Evolutionary conservation across 2,888 invertebrate genomes (phyloP).

Genomic region (Lepeophtheirus nordmannii): DNA sequence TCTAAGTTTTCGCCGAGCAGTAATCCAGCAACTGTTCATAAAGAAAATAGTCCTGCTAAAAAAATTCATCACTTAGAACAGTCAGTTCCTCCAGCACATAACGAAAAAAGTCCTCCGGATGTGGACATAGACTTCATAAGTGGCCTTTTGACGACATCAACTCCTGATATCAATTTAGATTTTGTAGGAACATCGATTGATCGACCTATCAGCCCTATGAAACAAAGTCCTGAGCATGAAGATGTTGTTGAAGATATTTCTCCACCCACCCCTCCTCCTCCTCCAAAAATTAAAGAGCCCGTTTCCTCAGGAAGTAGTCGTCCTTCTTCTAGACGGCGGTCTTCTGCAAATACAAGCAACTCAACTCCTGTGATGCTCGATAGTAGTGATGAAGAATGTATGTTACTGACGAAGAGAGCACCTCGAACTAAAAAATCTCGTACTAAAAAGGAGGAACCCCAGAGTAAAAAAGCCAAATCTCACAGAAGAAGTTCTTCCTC

Average conservation of each 20-base stretch:
- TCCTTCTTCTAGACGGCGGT: neutral
- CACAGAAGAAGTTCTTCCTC: neutral
- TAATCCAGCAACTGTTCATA: neutral
- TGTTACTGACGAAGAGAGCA: neutral
- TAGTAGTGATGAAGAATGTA: no score
- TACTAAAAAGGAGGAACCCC: neutral
- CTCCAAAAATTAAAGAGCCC: neutral
- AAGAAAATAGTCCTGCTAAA: no score
- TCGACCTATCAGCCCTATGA: slow-evolving; percentile 2
- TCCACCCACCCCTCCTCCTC: neutral
- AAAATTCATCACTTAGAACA: no score
- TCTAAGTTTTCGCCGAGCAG: neutral
- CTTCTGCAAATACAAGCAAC: neutral
- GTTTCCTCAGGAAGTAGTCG: neutral
- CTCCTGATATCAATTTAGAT: neutral
- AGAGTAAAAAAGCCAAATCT: neutral
- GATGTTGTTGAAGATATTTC: no score
- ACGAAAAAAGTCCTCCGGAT: neutral
- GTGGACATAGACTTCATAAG: slow-evolving; percentile 2
- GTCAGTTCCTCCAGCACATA: no score
- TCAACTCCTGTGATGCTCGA: neutral
- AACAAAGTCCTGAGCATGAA: neutral
- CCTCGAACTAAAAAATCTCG: neutral
- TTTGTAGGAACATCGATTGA: neutral
- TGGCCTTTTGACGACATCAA: neutral